A percentile compares a stretch with the other conserved stretches of the same genome.
Evolutionary conservation across 2,888 invertebrate species (phyloP).

Genomic region (Sphinx pinastri): DNA sequence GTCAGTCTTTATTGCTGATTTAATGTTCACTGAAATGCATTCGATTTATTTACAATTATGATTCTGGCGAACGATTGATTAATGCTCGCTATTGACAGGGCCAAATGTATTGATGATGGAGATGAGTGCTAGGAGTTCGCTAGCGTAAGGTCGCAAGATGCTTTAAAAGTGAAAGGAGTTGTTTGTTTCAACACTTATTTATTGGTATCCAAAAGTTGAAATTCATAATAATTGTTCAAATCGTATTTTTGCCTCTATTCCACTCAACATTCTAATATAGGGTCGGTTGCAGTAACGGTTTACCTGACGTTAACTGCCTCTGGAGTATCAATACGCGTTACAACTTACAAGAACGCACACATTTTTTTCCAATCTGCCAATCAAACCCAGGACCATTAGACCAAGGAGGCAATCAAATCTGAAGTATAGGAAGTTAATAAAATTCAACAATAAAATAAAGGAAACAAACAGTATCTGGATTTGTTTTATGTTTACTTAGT

Average conservation of each 20-base stretch:
- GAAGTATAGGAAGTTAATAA: background rate
- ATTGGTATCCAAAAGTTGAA: too few species aligned
- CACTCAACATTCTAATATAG: too few species aligned
- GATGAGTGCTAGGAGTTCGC: background rate
- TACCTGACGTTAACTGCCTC: too few species aligned
- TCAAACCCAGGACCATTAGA: too few species aligned
- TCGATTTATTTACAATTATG: conserved; percentile 4
- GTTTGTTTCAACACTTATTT: too few species aligned
- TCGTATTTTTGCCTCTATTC: too few species aligned
- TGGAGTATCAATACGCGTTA: too few species aligned
- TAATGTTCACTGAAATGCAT: background rate
- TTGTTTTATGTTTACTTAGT: background rate
- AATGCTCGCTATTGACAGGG: background rate
- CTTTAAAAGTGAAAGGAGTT: background rate
- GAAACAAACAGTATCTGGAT: background rate
- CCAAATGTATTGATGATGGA: background rate
- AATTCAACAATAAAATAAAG: background rate
- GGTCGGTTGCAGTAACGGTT: too few species aligned
- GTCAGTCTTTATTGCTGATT: background rate
- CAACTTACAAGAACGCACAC: too few species aligned
- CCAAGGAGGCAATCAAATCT: too few species aligned
- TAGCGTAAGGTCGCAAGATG: background rate
- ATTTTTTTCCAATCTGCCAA: too few species aligned
- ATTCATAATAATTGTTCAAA: too few species aligned
- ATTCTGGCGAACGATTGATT: background rate